A percentile compares a stretch with the other conserved stretches of the same genome.
phyloP scores from a whole-genome alignment of 1,140 invertebrate species.

The Meloidogyne hapla region DNA sequence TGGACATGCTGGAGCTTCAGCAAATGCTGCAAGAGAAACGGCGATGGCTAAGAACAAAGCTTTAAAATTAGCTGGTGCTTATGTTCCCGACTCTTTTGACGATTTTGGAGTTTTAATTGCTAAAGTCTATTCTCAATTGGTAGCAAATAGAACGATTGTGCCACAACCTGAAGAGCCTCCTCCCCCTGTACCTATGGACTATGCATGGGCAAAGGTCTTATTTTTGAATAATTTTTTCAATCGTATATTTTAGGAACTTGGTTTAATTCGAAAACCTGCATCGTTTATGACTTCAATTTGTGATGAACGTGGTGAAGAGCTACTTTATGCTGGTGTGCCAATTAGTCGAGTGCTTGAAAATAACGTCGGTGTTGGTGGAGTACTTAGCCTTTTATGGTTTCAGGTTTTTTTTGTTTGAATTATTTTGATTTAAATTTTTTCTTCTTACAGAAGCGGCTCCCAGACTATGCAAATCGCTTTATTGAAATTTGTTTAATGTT shows the following conservation, averaged over 20 bases:
- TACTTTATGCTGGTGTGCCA: constrained; percentile 95
- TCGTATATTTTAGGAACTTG: constrained; percentile 77
- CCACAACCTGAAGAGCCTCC: constrained; percentile 87
- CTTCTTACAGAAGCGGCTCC: constrained; percentile 75
- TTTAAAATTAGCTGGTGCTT: constrained; percentile 78
- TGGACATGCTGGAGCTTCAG: constrained; percentile 96
- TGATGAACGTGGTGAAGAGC: constrained; percentile 95
- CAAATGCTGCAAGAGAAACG: constrained; percentile 90
- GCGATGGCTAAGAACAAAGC: constrained; percentile 87
- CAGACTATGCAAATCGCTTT: constrained; percentile 90
- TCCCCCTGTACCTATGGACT: constrained; percentile 99
- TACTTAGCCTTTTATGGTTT: constrained; percentile 96
- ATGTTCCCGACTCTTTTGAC: constrained; percentile 90
- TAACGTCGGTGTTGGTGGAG: constrained; percentile 90
- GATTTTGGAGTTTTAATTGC: constrained; percentile 78
- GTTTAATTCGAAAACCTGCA: constrained; percentile 94
- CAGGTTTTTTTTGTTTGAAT: constrained; percentile 71
- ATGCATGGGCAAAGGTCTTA: constrained; percentile 88
- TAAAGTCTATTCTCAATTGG: constrained; percentile 77
- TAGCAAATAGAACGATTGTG: constrained; percentile 78
- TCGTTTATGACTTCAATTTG: constrained; percentile 99
- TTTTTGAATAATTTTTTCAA: background rate
- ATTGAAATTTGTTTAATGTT: constrained; percentile 99
- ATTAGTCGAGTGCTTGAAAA: constrained; percentile 83
- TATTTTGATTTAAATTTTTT: constrained; percentile 1